Conservation (phyloP, 2,888 invertebrate species). For the Myopa testacea region DNA sequence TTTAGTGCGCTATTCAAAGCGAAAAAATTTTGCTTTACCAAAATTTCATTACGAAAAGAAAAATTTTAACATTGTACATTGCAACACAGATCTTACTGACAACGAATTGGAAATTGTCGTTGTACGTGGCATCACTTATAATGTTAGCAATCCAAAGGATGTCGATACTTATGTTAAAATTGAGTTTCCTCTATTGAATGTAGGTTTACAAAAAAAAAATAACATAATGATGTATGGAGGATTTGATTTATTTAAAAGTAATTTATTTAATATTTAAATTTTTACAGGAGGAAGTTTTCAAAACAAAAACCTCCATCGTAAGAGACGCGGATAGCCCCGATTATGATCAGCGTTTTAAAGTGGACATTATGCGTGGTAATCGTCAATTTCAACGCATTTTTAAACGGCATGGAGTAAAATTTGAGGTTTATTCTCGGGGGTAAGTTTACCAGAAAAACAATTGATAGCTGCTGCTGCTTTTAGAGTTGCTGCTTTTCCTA, state of each 20-base stretch:
- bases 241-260: not conserved
- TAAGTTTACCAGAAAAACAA: conserved; percentile 68
- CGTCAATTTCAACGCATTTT: conserved; percentile 87
- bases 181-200: conserved; percentile 79
- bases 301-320: conserved; percentile 81
- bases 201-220: conserved; percentile 61
- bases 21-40: conserved; percentile 75
- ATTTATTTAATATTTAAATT: not conserved
- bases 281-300: conserved; percentile 77
- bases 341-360: conserved; percentile 83
- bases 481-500: not conserved
- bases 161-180: conserved; percentile 93
- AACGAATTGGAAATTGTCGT: conserved; percentile 89
- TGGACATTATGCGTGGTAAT: conserved; percentile 83
- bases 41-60: conserved; percentile 94
- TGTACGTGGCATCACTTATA: conserved; percentile 88
- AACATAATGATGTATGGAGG: not conserved
- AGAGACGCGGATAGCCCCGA: conserved; percentile 90
- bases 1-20: conserved; percentile 80
- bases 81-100: conserved; percentile 93
- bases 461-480: not conserved
- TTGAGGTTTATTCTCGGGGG: conserved; percentile 94
- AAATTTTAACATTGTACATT: conserved; percentile 91
- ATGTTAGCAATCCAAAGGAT: conserved; percentile 85
- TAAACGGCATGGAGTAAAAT: conserved; percentile 89